A percentile compares a stretch with the other conserved stretches of the same genome.
Evolutionary conservation across 2,888 invertebrate genomes (phyloP).

Genomic region (Lithophane semibrunnea): DNA sequence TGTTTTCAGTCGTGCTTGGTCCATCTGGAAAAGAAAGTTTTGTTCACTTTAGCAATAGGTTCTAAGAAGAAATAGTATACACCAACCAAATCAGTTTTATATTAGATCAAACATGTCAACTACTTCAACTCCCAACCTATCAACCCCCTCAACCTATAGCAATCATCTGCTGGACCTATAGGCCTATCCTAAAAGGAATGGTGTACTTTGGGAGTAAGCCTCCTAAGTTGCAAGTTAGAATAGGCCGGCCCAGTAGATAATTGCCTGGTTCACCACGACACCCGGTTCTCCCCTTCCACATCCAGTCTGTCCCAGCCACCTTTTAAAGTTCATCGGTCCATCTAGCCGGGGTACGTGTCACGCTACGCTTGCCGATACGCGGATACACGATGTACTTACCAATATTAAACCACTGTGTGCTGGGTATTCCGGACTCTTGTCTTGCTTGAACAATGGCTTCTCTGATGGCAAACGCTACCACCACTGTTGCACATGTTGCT

Average conservation of each 20-base stretch:
- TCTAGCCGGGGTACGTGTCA: neutral
- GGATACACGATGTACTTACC: conserved; percentile 76
- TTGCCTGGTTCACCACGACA: neutral
- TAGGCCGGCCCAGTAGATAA: no score
- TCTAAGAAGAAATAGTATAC: neutral
- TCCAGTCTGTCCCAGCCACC: neutral
- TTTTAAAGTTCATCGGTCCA: neutral
- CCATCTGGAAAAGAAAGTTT: conserved; percentile 71
- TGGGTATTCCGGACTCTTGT: conserved; percentile 86
- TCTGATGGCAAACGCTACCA: conserved; percentile 89
- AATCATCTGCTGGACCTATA: no score
- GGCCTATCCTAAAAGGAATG: no score
- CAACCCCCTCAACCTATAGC: neutral
- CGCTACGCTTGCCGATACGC: neutral
- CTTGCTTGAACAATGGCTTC: conserved; percentile 91
- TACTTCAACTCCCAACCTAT: no score
- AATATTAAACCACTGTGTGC: conserved; percentile 88
- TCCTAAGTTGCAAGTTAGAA: neutral
- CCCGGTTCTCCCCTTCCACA: no score
- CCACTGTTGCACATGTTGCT: conserved; percentile 79
- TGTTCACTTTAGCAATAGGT: neutral
- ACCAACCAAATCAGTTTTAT: neutral
- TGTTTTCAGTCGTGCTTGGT: conserved; percentile 70
- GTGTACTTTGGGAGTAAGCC: no score
- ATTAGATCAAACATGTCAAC: neutral